These are phyloP conservation scores for Dissostichus mawsoni DNA, from an alignment of 2,113 vertebrate genomes.

Conservation along the genomic window DNA sequence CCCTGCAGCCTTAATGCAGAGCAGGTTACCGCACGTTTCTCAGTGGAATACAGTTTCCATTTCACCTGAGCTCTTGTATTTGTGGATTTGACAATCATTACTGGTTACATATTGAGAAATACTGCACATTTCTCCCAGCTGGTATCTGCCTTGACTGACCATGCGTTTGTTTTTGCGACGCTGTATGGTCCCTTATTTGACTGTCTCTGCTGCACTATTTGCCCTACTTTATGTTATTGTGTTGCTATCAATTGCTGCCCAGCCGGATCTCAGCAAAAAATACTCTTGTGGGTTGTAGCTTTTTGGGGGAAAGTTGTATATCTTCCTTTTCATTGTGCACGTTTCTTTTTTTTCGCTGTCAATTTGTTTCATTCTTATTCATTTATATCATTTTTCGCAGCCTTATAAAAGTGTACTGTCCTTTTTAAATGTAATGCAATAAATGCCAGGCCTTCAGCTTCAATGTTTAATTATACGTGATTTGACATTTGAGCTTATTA, in stretches of 20 bases:
- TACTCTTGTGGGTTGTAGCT: not conserved
- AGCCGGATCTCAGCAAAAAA: conserved; percentile 1
- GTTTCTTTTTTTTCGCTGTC: not conserved
- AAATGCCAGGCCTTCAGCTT: not conserved
- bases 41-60: conserved; percentile 40
- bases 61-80: conserved; percentile 12
- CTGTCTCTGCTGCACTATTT: conserved; percentile 56
- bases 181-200: conserved; percentile 8
- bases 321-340: not conserved
- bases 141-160: conserved; percentile 50
- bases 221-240: conserved; percentile 58
- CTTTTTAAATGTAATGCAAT: not conserved
- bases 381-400: not conserved
- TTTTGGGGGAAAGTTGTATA: not conserved
- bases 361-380: not conserved
- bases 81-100: not conserved
- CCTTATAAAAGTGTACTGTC: not conserved
- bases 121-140: conserved; percentile 62
- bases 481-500: not conserved
- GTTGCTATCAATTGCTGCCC: conserved; percentile 32
- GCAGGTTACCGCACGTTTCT: conserved; percentile 24
- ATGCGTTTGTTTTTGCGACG: conserved; percentile 54
- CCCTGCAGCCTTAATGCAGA: conserved; percentile 47
- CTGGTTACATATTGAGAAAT: conserved; percentile 47
- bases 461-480: not conserved